Evolutionary conservation across 2,113 vertebrate species (phyloP).

Genomic region (Oncorhynchus keta): DNA sequence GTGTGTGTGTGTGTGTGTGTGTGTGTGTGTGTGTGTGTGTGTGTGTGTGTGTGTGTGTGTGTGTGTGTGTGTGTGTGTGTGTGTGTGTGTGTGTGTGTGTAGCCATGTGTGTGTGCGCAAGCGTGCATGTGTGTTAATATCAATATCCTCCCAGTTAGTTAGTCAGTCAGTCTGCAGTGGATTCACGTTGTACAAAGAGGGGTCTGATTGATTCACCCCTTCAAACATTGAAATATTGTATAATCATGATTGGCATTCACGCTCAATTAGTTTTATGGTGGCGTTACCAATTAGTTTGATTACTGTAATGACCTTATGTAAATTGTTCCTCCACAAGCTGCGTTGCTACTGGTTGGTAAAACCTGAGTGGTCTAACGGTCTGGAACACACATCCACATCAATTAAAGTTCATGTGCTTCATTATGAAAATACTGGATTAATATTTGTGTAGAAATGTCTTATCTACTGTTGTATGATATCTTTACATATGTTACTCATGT

Average conservation of each 20-base stretch:
- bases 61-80: too few relatives aligned
- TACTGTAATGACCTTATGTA: constrained; percentile 16
- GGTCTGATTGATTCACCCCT: constrained; percentile 15
- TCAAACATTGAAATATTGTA: background rate
- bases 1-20: too few relatives aligned
- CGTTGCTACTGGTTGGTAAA: background rate
- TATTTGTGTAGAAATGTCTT: background rate
- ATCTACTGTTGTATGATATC: too few relatives aligned
- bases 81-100: too few relatives aligned
- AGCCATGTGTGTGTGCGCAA: too few relatives aligned
- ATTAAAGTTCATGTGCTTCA: background rate
- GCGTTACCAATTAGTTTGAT: constrained; percentile 29
- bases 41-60: too few relatives aligned
- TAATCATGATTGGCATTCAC: constrained; percentile 18
- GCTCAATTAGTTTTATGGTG: constrained; percentile 25
- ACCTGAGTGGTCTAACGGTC: background rate
- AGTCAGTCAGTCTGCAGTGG: background rate
- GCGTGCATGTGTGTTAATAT: background rate
- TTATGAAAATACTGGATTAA: constrained; percentile 4
- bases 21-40: too few relatives aligned
- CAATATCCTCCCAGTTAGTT: background rate
- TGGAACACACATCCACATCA: background rate
- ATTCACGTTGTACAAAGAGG: background rate
- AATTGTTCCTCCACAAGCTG: background rate
- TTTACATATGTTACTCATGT: too few relatives aligned